Percentiles rank a stretch among this genome's conserved stretches.
These are phyloP conservation scores for Prosapia bicincta DNA, from an alignment of 2,888 invertebrate species.

Conservation along the genomic window DNA sequence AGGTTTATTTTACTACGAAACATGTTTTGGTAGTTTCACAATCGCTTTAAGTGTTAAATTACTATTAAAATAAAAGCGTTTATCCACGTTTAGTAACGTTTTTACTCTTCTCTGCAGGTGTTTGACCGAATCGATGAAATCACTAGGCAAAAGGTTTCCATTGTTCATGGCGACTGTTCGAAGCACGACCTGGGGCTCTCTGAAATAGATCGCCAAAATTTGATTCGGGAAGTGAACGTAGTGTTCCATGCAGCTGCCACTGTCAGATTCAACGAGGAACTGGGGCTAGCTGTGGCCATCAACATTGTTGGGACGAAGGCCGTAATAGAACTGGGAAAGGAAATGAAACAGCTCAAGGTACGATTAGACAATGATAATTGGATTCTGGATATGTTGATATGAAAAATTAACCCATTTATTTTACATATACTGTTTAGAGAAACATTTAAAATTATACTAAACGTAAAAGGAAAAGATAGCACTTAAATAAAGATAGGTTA, in stretches of 20 bases:
- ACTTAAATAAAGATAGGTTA: no score
- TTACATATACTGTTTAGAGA: no score
- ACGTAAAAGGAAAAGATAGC: no score
- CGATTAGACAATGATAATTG: background rate
- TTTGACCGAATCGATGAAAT: background rate
- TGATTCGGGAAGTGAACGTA: constrained; percentile 22
- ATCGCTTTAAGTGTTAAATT: no score
- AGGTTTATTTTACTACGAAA: no score
- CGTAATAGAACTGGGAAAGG: constrained; percentile 23
- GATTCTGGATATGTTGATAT: background rate
- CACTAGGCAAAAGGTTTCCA: constrained; percentile 20
- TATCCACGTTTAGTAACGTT: no score
- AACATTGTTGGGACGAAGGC: constrained; percentile 28
- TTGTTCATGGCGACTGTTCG: constrained; percentile 29
- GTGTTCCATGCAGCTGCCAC: constrained; percentile 34
- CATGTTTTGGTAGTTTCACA: no score
- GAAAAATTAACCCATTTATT: no score
- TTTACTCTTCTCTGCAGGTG: no score
- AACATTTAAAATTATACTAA: no score
- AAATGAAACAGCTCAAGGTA: constrained; percentile 31
- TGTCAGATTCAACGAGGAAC: constrained; percentile 30
- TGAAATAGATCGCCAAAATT: constrained; percentile 11
- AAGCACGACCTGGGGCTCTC: constrained; percentile 28
- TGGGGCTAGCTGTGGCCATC: constrained; percentile 25
- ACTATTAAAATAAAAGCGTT: no score